A percentile compares a stretch with the other conserved stretches of the same genome.
Conservation (phyloP, 1,140 invertebrate genomes). For the Cryptotermes secundus region DNA sequence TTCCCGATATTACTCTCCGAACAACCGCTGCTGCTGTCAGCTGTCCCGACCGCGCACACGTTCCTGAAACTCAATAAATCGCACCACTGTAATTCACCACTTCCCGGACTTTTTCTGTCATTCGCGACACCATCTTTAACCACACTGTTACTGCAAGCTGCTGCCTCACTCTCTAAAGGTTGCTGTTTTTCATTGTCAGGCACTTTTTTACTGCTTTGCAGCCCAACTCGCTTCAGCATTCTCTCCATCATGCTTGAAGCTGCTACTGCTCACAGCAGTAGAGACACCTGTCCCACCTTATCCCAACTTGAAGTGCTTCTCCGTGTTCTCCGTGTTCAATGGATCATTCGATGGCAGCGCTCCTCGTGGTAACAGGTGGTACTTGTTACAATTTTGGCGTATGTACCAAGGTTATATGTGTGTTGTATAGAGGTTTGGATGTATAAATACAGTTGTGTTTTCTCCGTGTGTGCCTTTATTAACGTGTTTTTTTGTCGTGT, state of each 20-base stretch:
- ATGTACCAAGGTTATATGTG: too few relatives aligned
- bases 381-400: too few relatives aligned
- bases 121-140: not conserved
- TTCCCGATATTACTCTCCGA: not conserved
- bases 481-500: too few relatives aligned
- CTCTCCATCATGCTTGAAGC: slow-evolving; percentile 34
- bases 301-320: not conserved
- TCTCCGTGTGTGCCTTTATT: too few relatives aligned
- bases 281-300: slow-evolving; percentile 1
- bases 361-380: too few relatives aligned
- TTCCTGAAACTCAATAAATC: slow-evolving; percentile 34
- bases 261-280: not conserved
- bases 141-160: not conserved
- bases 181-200: slow-evolving; percentile 31
- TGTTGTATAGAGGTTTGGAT: too few relatives aligned
- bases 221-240: slow-evolving; percentile 36
- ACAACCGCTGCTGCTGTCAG: not conserved
- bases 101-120: slow-evolving; percentile 26
- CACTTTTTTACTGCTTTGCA: slow-evolving; percentile 30
- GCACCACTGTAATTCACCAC: slow-evolving; percentile 31
- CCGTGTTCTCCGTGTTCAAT: not conserved
- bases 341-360: not conserved
- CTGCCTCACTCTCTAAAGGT: not conserved
- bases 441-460: too few relatives aligned
- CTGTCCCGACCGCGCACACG: slow-evolving; percentile 26